Evolutionary conservation across 2,797 vertebrate species (phyloP).

Genomic region (Uromys caudimaculatus): DNA sequence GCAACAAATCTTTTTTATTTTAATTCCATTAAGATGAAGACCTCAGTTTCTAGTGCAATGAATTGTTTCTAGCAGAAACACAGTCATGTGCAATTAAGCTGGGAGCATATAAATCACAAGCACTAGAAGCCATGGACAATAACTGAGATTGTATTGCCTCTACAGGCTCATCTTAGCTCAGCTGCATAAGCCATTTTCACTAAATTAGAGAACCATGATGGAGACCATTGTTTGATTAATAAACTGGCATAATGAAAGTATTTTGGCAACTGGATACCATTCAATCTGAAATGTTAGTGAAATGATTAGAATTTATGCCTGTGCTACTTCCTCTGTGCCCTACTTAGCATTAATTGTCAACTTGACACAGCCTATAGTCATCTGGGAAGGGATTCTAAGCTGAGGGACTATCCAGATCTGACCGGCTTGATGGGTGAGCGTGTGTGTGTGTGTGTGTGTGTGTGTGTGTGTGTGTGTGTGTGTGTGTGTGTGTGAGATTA

Average conservation of each 20-base stretch:
- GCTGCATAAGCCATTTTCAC: conserved; percentile 51
- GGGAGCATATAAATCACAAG: conserved; percentile 34
- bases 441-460: not conserved
- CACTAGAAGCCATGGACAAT: conserved; percentile 10
- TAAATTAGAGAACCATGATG: conserved; percentile 48
- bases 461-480: not conserved
- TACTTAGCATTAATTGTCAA: not conserved
- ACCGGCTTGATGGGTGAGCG: not conserved
- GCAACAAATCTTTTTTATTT: conserved; percentile 81
- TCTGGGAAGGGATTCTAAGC: not conserved
- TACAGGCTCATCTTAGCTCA: conserved; percentile 19
- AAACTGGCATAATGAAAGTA: conserved; percentile 65
- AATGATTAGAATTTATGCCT: conserved; percentile 55
- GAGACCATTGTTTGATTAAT: conserved; percentile 66
- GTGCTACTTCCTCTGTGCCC: conserved; percentile 31
- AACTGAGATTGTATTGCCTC: conserved; percentile 57
- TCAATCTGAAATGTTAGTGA: conserved; percentile 39
- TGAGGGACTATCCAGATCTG: not conserved
- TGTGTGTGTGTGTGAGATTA: not conserved
- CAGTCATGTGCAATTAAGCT: conserved; percentile 15
- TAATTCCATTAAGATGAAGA: conserved; percentile 79
- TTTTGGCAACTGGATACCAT: conserved; percentile 39
- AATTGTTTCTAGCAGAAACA: conserved; percentile 66
- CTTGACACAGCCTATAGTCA: not conserved
- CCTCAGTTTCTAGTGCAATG: conserved; percentile 58